Conservation (phyloP, 2,888 invertebrate genomes). For the Elmis aenea region DNA sequence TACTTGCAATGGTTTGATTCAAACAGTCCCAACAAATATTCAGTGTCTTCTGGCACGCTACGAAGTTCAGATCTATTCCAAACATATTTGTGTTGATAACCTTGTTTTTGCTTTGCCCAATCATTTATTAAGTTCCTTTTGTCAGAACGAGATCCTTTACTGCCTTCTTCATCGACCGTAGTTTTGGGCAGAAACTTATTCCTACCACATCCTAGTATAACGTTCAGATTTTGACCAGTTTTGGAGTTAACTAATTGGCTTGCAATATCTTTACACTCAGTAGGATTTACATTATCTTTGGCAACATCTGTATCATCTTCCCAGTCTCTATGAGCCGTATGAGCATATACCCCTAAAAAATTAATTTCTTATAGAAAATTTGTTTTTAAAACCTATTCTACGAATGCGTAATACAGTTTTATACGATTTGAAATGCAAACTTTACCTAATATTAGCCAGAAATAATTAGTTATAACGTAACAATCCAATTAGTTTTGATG, state of each 20-base stretch:
- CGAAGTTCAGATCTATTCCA: slow-evolving; percentile 55
- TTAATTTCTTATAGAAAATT: too few species aligned
- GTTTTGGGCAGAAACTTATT: slow-evolving; percentile 58
- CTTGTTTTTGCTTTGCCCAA: slow-evolving; percentile 57
- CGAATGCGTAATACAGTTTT: too few species aligned
- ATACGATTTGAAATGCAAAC: too few species aligned
- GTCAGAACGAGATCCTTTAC: slow-evolving; percentile 58
- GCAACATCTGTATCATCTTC: slow-evolving; percentile 62
- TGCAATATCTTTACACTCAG: slow-evolving; percentile 67
- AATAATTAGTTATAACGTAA: too few species aligned
- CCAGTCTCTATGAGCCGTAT: slow-evolving; percentile 66
- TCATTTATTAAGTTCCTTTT: slow-evolving; percentile 60
- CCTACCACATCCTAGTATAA: slow-evolving; percentile 73
- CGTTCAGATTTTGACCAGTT: slow-evolving; percentile 65
- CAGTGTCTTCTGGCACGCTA: slow-evolving; percentile 50
- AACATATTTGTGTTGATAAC: slow-evolving; percentile 49
- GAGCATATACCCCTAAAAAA: slow-evolving; percentile 59
- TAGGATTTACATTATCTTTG: slow-evolving; percentile 46
- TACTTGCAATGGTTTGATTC: slow-evolving; percentile 46
- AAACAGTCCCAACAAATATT: slow-evolving; percentile 46
- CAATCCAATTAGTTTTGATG: too few species aligned
- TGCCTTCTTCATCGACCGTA: slow-evolving; percentile 47
- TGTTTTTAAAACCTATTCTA: too few species aligned
- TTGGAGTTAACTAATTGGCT: slow-evolving; percentile 61
- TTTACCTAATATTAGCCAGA: too few species aligned